phyloP scores from a whole-genome alignment of 1,140 invertebrate species.

The Bombus vancouverensis region DNA sequence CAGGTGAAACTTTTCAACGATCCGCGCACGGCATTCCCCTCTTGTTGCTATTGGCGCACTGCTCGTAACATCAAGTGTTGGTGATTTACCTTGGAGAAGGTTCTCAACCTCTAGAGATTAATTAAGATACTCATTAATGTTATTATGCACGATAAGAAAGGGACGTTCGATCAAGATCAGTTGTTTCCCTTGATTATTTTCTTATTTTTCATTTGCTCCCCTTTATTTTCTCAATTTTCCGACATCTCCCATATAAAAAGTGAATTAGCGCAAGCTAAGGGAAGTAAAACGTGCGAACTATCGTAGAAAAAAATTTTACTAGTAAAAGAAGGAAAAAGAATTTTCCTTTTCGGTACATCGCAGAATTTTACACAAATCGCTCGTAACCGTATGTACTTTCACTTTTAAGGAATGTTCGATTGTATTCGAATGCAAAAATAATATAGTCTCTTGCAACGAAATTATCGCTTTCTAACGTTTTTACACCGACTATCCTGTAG shows the following conservation, averaged over 20 bases:
- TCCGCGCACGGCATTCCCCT: slow-evolving; percentile 14
- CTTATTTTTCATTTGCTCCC: not conserved
- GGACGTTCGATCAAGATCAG: not conserved
- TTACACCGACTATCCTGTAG: not conserved
- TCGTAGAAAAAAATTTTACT: not conserved
- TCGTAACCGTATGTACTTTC: not conserved
- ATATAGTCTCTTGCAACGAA: not conserved
- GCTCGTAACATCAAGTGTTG: slow-evolving; percentile 34
- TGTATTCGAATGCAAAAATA: slow-evolving; percentile 5
- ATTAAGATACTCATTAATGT: not conserved
- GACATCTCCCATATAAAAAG: too few relatives aligned
- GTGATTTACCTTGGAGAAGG: slow-evolving; percentile 25
- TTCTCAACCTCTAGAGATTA: slow-evolving; percentile 5
- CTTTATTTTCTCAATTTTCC: not conserved
- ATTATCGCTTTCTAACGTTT: slow-evolving; percentile 17
- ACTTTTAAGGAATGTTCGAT: slow-evolving; percentile 5
- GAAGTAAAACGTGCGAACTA: too few relatives aligned
- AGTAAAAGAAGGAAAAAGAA: not conserved
- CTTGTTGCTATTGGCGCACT: slow-evolving; percentile 28
- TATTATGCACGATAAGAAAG: not conserved
- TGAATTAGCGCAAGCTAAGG: too few relatives aligned
- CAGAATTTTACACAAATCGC: not conserved
- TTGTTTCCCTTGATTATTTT: not conserved
- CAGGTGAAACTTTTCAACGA: slow-evolving; percentile 57
- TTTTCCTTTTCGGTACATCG: not conserved